Evolutionary conservation across 2,797 vertebrate species (phyloP), one percentile per base, ranked within the genome.

Genomic region (Rhinoraja longicauda): DNA sequence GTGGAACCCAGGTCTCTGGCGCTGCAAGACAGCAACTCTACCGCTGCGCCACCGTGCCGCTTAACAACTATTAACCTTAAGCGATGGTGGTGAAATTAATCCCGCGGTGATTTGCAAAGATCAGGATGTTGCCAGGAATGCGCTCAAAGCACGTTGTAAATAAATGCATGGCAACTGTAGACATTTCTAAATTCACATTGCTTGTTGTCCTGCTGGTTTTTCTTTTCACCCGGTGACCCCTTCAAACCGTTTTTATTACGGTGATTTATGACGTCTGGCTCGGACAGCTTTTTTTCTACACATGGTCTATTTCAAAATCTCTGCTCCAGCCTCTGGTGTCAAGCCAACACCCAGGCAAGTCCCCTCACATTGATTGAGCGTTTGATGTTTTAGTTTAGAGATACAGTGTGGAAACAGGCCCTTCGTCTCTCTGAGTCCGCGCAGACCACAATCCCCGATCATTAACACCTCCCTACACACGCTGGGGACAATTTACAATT

Each of bases 131-230:
- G 82, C 82, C 57, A 86, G 84, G 59, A 88, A 88, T 88, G 32
- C 88, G 84, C 59, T 88, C 64, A 88, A 59, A 88, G 15, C 84
- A 88, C 17, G 59, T 88, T 67, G 59, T 64, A 88, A 88, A 64
- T 88, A 88, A 88, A 88, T 88, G 84, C n/a, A 67, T 88, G 32
- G 32, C 84, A 88, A 88, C 62, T 88, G 59, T 64, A 67, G 84
- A 36, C 84, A 88, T 88, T 32, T 88, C 67, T 21, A 67, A 88
- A 67, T 88, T 88, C 84, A 64, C 17, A 88, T 67, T 32, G 62
- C 82, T 86, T 64, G 82, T 86, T 64, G 82, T 88, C 84, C 59
- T 88, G 59, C 59, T 88, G 84, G 59, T 19, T 67, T 88, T 88
- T 67, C 62, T 67, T 88, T 88, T 88, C 84, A 64, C 84, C 59